A percentile compares a stretch with the other conserved stretches of the same genome.
phyloP scores from a whole-genome alignment of 2,113 vertebrate species.

The Sialia sialis region DNA sequence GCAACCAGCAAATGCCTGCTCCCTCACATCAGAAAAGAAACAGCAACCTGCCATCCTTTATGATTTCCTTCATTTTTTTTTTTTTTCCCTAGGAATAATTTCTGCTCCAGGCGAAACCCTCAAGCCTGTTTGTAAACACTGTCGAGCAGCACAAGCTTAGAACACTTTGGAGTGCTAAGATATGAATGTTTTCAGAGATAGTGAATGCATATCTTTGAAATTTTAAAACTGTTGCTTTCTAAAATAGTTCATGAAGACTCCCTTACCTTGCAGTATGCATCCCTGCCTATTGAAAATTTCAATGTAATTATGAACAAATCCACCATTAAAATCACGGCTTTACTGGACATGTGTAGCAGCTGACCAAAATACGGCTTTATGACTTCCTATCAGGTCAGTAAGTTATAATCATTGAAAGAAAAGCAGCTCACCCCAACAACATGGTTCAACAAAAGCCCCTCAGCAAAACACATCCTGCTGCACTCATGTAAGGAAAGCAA shows the following conservation, averaged over 20 bases:
- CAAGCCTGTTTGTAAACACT: background rate
- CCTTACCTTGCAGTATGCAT: background rate
- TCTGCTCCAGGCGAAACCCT: background rate
- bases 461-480: background rate
- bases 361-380: background rate
- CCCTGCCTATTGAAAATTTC: background rate
- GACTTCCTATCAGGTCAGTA: background rate
- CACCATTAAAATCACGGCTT: background rate
- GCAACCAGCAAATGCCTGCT: rapidly evolving
- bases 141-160: background rate
- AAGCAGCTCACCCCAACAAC: background rate
- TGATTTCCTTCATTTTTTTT: background rate
- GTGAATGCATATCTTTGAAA: background rate
- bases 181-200: background rate
- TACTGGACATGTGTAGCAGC: background rate
- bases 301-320: background rate
- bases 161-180: background rate
- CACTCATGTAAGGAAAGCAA: background rate
- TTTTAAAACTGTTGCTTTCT: background rate
- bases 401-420: background rate
- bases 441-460: background rate
- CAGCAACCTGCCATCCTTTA: background rate
- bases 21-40: background rate
- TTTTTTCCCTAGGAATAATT: background rate
- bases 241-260: background rate